These are phyloP conservation scores for Eretmochelys imbricata DNA, from an alignment of 2,113 vertebrate species.

Conservation along the genomic window DNA sequence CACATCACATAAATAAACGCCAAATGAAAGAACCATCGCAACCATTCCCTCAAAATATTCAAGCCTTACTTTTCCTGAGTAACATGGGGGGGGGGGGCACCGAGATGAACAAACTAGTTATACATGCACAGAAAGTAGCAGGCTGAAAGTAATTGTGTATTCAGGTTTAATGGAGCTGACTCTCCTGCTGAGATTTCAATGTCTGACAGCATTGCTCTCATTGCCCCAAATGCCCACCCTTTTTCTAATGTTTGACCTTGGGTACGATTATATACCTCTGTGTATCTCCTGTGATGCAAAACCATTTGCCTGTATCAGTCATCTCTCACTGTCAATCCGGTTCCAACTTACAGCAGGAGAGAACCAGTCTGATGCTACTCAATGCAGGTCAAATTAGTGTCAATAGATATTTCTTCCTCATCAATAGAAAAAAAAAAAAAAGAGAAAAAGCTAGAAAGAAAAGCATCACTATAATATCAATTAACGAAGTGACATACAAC, in stretches of 20 bases:
- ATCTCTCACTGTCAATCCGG: constrained; percentile 65
- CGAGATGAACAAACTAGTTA: constrained; percentile 79
- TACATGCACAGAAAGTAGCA: constrained; percentile 71
- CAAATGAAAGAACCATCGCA: not conserved
- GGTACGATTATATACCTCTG: constrained; percentile 77
- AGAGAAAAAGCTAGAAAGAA: not conserved
- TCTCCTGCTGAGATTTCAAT: constrained; percentile 84
- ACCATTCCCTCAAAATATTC: constrained; percentile 51
- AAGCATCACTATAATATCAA: constrained; percentile 62
- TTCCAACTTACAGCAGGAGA: constrained; percentile 47
- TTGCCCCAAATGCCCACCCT: constrained; percentile 78
- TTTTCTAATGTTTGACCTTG: constrained; percentile 80
- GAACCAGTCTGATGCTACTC: constrained; percentile 50
- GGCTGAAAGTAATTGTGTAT: constrained; percentile 79
- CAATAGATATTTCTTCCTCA: constrained; percentile 60
- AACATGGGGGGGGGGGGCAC: constrained; percentile 54
- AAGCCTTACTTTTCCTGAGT: constrained; percentile 58
- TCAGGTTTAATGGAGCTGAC: constrained; percentile 80
- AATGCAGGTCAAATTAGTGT: constrained; percentile 67
- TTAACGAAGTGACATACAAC: constrained; percentile 68
- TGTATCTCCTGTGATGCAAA: constrained; percentile 72
- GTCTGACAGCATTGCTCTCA: constrained; percentile 79
- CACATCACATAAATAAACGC: not conserved
- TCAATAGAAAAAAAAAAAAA: constrained; percentile 36
- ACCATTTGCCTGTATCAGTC: constrained; percentile 71